phyloP scores from a whole-genome alignment of 2,797 vertebrate genomes.

The Scolopax bukidnonensis region DNA sequence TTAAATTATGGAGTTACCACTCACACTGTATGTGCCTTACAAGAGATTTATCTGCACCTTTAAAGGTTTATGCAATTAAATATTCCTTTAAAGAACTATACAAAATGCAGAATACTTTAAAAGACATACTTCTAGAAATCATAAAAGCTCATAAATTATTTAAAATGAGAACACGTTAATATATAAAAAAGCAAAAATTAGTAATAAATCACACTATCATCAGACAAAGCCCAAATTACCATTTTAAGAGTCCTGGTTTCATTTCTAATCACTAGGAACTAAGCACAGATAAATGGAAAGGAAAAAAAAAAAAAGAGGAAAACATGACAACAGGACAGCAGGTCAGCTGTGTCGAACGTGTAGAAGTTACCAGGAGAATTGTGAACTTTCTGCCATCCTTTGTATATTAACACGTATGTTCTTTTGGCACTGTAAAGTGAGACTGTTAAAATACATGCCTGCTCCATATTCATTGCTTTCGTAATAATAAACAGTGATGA shows the following conservation, averaged over 20 bases:
- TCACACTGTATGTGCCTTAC: not conserved
- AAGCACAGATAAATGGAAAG: not conserved
- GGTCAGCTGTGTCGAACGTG: not conserved
- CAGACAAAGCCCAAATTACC: not conserved
- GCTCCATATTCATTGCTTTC: slow-evolving; percentile 55
- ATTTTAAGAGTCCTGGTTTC: not conserved
- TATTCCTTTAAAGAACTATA: not conserved
- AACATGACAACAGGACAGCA: not conserved
- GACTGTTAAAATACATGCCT: not conserved
- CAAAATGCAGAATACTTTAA: not conserved
- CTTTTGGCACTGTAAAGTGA: slow-evolving; percentile 14
- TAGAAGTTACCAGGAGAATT: not conserved
- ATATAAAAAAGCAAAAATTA: not conserved
- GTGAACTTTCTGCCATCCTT: not conserved
- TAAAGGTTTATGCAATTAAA: not conserved
- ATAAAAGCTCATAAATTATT: not conserved
- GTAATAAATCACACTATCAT: not conserved
- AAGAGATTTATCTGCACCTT: not conserved
- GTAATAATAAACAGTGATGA: slow-evolving; percentile 61
- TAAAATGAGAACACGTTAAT: not conserved
- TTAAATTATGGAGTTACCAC: not conserved
- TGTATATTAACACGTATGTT: not conserved
- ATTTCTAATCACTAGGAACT: not conserved
- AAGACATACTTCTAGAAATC: not conserved
- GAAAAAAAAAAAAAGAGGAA: not conserved